These are phyloP conservation scores for Magallana nippona DNA, from an alignment of 2,888 invertebrate species.

Conservation along the genomic window DNA sequence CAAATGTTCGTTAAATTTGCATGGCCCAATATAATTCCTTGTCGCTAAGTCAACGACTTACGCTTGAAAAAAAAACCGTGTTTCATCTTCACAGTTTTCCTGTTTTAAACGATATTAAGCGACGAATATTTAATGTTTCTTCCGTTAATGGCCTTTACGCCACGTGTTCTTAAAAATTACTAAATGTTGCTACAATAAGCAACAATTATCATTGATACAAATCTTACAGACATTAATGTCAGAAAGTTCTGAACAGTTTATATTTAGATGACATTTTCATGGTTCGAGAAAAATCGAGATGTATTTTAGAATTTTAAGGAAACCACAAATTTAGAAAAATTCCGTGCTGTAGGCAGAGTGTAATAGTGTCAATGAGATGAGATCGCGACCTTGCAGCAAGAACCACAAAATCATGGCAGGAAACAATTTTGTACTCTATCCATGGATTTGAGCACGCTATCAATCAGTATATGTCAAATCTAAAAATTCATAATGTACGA, in stretches of 20 bases:
- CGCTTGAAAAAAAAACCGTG: too few species aligned
- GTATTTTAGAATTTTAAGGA: conserved; percentile 15
- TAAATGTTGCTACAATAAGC: too few species aligned
- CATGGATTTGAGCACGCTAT: not conserved
- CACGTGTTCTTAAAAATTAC: too few species aligned
- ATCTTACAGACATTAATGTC: not conserved
- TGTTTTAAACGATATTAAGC: too few species aligned
- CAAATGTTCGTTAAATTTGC: too few species aligned
- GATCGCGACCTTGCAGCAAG: conserved; percentile 30
- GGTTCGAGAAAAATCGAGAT: conserved; percentile 5
- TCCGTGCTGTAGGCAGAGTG: not conserved
- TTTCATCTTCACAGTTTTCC: too few species aligned
- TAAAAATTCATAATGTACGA: not conserved
- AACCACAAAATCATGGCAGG: conserved; percentile 31
- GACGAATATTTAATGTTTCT: too few species aligned
- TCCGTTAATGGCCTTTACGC: too few species aligned
- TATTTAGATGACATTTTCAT: conserved; percentile 23
- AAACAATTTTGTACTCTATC: conserved; percentile 15
- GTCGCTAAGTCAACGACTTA: too few species aligned
- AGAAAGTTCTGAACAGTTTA: not conserved
- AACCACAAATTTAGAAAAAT: conserved; percentile 6
- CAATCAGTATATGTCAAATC: not conserved
- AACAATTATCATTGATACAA: not conserved
- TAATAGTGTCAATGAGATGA: conserved; percentile 3
- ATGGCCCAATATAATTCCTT: too few species aligned